Conservation (phyloP, 1,140 invertebrate genomes). For the Drosophila nigromelanica region DNA sequence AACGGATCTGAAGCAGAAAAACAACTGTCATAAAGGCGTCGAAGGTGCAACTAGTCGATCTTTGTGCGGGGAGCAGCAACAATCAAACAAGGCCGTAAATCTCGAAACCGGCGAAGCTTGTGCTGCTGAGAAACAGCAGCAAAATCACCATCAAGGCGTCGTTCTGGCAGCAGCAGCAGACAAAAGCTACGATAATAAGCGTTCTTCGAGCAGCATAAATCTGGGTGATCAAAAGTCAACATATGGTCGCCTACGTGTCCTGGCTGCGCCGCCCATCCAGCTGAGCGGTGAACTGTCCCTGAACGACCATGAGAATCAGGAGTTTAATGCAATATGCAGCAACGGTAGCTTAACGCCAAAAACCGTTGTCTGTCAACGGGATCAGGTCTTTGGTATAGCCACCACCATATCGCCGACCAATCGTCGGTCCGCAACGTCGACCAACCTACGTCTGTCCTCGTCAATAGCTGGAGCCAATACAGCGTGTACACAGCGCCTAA, state of each 20-base stretch:
- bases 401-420: constrained; percentile 48
- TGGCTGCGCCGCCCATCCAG: constrained; percentile 85
- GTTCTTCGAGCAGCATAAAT: constrained; percentile 16
- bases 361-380: constrained; percentile 31
- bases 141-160: constrained; percentile 14
- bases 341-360: constrained; percentile 20
- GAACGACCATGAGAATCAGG: constrained; percentile 28
- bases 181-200: constrained; percentile 41
- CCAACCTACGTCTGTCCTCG: constrained; percentile 78
- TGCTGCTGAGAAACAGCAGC: background rate
- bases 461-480: constrained; percentile 76
- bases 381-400: constrained; percentile 34
- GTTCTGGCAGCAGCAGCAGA: constrained; percentile 11
- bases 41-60: constrained; percentile 9
- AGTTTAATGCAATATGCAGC: constrained; percentile 8
- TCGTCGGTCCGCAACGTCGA: constrained; percentile 64
- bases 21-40: background rate
- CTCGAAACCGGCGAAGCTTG: constrained; percentile 5
- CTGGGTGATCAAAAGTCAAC: constrained; percentile 83
- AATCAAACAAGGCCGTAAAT: constrained; percentile 9
- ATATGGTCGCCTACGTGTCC: constrained; percentile 86
- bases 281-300: constrained; percentile 17
- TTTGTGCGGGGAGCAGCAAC: constrained; percentile 6
- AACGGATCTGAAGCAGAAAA: constrained; percentile 21
- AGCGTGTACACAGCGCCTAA: constrained; percentile 72